Evolutionary conservation across 2,113 vertebrate genomes (phyloP).

Genomic region (Syrmaticus mikado): DNA sequence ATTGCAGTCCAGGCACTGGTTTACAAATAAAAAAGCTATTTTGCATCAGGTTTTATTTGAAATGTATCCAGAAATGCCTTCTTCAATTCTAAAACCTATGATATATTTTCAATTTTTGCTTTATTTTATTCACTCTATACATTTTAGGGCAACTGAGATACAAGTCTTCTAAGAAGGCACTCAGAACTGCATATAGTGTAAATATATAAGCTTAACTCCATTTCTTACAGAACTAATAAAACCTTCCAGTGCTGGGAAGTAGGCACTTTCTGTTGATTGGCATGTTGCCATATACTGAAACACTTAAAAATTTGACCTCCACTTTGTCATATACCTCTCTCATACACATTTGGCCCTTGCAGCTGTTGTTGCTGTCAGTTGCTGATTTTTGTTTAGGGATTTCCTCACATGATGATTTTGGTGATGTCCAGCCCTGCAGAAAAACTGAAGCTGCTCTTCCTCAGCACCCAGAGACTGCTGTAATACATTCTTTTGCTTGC

Average conservation of each 20-base stretch:
- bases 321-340: not conserved
- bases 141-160: not conserved
- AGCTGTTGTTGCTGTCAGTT: not conserved
- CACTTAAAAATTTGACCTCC: not conserved
- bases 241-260: not conserved
- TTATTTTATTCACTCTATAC: not conserved
- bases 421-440: fast-evolving
- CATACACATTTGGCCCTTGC: not conserved
- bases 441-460: not conserved
- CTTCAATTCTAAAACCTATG: not conserved
- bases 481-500: not conserved
- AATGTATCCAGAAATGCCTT: not conserved
- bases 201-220: not conserved
- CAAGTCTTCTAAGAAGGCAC: not conserved
- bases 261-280: not conserved
- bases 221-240: not conserved
- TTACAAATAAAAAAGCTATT: not conserved
- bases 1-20: fast-evolving
- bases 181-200: not conserved
- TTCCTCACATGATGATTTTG: not conserved
- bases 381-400: not conserved
- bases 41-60: not conserved
- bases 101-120: not conserved
- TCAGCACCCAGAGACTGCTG: not conserved
- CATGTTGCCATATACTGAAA: not conserved